Evolutionary conservation across 2,797 vertebrate species (phyloP), one percentile per base, ranked within the genome.

Genomic region (Sebastes steindachneri): DNA sequence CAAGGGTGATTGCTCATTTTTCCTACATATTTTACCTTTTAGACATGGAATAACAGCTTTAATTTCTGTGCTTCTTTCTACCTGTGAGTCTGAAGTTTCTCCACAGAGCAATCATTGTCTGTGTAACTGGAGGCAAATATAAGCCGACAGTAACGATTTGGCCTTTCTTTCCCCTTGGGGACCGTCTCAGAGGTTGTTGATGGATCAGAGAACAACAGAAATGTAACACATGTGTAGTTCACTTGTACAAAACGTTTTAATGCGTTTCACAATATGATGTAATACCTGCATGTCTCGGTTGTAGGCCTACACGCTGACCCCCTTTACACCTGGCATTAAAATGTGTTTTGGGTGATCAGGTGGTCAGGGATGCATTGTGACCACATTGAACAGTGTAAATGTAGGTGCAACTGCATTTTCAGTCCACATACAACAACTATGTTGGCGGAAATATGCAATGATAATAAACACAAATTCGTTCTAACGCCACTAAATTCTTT

Each of bases 31-130:
- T 63, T 62, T 4, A 60, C 48, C 63, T 48, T 23, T 59, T 41
- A 54, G 26, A 57, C 48, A 59, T 53, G 23, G 19, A 37, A 37
- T 68, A 41, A 41, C 57, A 75, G 29, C 53, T 71, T 77, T 5
- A 4, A 37, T 37, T 68, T 77, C 3, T 35, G 23, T 25, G n/a
- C 23, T 73, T 63, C n/a, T 62, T 59, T 73, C 74, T 21, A 55
- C 28, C 28, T 57, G 33, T 45, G 70, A 33, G 65, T 77, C 63
- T 35, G 33, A 83, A 29, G 35, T 64, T 76, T 80, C 71, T 75
- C 31, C 75, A 90, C 66, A 84, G 65, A 77, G 31, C 23, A 31
- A 77, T 79, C 62, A 67, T 26, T 75, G 84, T 83, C 58, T 51
- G 41, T 69, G 37, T 66, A 73, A 79, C 80, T 65, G 25, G 28